Base-by-base conservation (phyloP, 2,888 invertebrate species). In the Drosophila kuntzei region DNA sequence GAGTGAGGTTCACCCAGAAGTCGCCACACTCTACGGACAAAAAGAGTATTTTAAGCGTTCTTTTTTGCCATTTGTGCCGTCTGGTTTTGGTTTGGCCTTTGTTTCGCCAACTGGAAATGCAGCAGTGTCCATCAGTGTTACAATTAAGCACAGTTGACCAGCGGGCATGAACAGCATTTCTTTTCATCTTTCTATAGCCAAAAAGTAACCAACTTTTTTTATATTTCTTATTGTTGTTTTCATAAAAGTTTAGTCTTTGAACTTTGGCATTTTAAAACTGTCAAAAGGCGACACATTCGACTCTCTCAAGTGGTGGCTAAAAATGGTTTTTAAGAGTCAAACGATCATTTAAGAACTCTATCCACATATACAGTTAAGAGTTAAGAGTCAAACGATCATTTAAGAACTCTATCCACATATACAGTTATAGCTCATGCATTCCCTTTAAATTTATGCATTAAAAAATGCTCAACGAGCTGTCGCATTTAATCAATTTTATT, bases 401-500 rank as follows among this genome's bases (percentile, higher is more conserved):
- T 53, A 29, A n/a, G 20, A 18, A 9, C 8, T 29, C 39, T 0
- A 29, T 25, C 12, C 27, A 14, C 25, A 36, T 25, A 6, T 36
- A n/a, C 12, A 43, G 41, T 41, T 22, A 7, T 7, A 5, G 41
- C 14, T 20, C n/a, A n/a, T 18, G 34, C 55, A 60, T 63, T 44
- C 6, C n/a, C 71, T 72, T 71, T 58, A 83, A 89, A 87, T 89
- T 89, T 89, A 89, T 89, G 75, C 85, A 81, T 82, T 74, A 79
- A 78, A 79, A 53, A 70, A 37, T 61, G 76, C 79, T 78, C 76
- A 44, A 46, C 44, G 59, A 69, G 76, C 71, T 83, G 71, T 76
- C 79, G 85, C 83, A 88, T 88, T 89, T 89, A 89, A 90, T 90
- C 90, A 90, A 89, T 87, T 90, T 90, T 90, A 90, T 90, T 87